Conservation (phyloP, 2,888 invertebrate species). For the Agrochola litura region DNA sequence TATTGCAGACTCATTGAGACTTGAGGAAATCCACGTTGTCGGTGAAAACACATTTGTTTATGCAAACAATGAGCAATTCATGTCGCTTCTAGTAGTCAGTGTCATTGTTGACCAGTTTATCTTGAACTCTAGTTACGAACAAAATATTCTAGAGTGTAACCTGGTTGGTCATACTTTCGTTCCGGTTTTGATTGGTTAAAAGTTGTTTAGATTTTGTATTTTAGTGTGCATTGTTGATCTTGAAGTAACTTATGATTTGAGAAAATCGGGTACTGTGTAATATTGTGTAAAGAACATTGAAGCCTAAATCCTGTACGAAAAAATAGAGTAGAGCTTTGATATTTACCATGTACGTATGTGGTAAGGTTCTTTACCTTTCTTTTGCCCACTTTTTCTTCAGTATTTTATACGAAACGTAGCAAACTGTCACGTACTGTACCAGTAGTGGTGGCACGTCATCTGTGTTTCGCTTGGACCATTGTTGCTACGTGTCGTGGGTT, state of each 20-base stretch:
- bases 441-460: no score
- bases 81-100: conserved; percentile 19
- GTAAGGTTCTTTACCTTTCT: no score
- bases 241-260: neutral
- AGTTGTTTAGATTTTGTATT: neutral
- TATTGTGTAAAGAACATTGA: neutral
- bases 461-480: no score
- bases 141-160: neutral
- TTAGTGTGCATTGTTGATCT: conserved; percentile 15
- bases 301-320: neutral
- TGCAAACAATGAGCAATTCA: conserved; percentile 65
- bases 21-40: conserved; percentile 48
- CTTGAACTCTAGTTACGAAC: conserved; percentile 1
- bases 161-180: conserved; percentile 8
- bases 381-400: no score
- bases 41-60: conserved; percentile 58
- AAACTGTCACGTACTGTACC: no score
- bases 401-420: no score
- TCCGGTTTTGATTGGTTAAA: conserved; percentile 13
- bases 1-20: conserved; percentile 42
- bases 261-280: neutral
- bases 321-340: no score
- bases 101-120: neutral
- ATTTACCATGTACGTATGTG: no score
- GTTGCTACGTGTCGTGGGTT: neutral